Base-by-base conservation (phyloP, 2,113 vertebrate species). In the Lepisosteus osseus region DNA sequence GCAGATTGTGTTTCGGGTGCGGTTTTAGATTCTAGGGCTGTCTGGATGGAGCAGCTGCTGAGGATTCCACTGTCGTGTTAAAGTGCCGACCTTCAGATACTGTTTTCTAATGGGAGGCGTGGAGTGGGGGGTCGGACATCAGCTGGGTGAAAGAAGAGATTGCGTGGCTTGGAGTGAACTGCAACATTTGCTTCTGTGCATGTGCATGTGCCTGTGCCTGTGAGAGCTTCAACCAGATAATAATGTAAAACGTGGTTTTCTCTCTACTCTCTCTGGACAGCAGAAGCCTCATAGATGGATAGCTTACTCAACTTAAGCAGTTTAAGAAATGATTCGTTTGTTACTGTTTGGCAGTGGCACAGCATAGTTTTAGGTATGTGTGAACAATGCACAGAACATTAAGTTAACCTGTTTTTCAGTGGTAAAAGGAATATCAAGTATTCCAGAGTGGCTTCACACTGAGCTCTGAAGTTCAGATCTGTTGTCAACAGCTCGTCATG, bases 11-110 rank as follows among this genome's bases (percentile, higher is more conserved):
- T 84, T 81, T 83, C 81, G 77, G 42, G 68, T 47, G 67, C 2
- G 66, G 75, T 64, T 61, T 79, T 74, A 71, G 76, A 82, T 85
- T 80, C 74, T 79, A 75, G 72, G 74, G 73, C 29, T 29, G 29
- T 29, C 29, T 29, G 4, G 17, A 3, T 7, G 62, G 29, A 65
- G 29, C 76, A 76, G 78, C 80, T 84, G 79, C 73, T 54, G 74
- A 70, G 64, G 70, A 70, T 62, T 66, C 64, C 8, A 43, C 74
- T 74, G 72, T 74, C 73, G 73, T 69, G 69, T 68, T 17, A 17
- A 42, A 51, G 68, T 54, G 8, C 65, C 74, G 83, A 83, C 80
- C 83, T 83, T 84, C 69, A 69, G 47, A 66, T 62, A 54, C 61
- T 63, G 72, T 42, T 67, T 41, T 73, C 43, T 43, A 55, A 7